These are phyloP conservation scores for Cheilosia grossa DNA, from an alignment of 2,888 invertebrate genomes.

Conservation along the genomic window DNA sequence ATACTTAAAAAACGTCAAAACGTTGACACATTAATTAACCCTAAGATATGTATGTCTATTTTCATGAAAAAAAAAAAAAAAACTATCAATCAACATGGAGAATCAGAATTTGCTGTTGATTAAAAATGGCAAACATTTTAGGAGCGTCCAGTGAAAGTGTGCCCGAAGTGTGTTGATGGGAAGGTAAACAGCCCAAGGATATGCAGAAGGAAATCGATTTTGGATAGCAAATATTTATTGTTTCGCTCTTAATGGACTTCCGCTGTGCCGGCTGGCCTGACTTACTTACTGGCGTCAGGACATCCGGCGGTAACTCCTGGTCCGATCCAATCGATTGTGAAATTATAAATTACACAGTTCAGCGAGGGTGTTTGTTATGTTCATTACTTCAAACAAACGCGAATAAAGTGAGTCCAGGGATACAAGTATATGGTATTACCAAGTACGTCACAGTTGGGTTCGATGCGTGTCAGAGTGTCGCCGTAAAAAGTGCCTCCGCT, in stretches of 20 bases:
- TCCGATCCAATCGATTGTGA: constrained; percentile 32
- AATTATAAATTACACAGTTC: background rate
- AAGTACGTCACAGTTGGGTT: background rate
- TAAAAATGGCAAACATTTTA: constrained; percentile 57
- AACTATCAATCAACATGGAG: no score
- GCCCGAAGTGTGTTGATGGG: constrained; percentile 57
- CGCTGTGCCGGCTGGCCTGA: constrained; percentile 48
- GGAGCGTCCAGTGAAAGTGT: constrained; percentile 5
- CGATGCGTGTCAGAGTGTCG: constrained; percentile 9
- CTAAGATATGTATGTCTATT: no score
- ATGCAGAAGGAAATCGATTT: constrained; percentile 70
- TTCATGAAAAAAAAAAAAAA: no score
- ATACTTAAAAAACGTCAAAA: no score
- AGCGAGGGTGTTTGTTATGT: constrained; percentile 3
- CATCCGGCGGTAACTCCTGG: constrained; percentile 60
- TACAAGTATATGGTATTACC: background rate
- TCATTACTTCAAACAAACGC: background rate
- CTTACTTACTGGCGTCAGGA: constrained; percentile 47
- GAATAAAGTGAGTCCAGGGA: background rate
- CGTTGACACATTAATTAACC: no score
- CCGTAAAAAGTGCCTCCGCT: background rate
- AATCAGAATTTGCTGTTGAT: constrained; percentile 50
- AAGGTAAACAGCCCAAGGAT: constrained; percentile 70
- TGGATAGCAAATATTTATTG: constrained; percentile 67
- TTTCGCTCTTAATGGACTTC: constrained; percentile 69